Evolutionary conservation across 2,888 invertebrate genomes (phyloP).

Genomic region (Caenorhabditis wallacei): DNA sequence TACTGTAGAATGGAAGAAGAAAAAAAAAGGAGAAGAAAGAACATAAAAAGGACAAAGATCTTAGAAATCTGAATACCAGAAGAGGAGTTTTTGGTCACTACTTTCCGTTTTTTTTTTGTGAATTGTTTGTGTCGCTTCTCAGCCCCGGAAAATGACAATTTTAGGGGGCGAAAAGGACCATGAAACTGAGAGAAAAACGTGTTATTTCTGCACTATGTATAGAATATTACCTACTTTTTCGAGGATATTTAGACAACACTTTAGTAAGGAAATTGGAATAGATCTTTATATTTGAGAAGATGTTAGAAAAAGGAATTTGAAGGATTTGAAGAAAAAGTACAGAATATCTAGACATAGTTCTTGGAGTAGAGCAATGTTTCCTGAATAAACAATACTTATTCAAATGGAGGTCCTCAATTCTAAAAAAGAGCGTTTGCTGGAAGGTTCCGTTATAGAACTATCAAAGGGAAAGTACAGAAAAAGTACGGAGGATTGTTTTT

Average conservation of each 20-base stretch:
- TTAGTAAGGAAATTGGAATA: not conserved
- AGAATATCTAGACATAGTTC: slow-evolving; percentile 6
- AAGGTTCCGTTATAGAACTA: not conserved
- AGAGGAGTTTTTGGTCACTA: slow-evolving; percentile 17
- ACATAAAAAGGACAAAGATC: slow-evolving; percentile 29
- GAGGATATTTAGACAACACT: not conserved
- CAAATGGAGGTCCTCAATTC: not conserved
- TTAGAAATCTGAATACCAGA: not conserved
- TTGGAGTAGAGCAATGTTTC: not conserved
- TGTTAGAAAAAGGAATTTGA: not conserved
- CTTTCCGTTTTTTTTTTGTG: slow-evolving; percentile 13
- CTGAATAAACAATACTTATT: slow-evolving; percentile 2
- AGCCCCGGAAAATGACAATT: slow-evolving; percentile 48
- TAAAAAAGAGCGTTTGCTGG: too few species aligned
- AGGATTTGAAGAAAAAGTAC: not conserved
- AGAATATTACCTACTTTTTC: not conserved
- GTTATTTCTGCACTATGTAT: slow-evolving; percentile 39
- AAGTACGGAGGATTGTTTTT: too few species aligned
- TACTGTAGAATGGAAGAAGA: slow-evolving; percentile 20
- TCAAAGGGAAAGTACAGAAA: not conserved
- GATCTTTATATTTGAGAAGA: not conserved
- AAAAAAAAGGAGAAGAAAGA: not conserved
- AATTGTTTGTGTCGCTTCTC: slow-evolving; percentile 26
- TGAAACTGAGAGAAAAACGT: slow-evolving; percentile 21
- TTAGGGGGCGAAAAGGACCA: slow-evolving; percentile 11